Percentiles rank a stretch among this genome's conserved stretches.
Evolutionary conservation across 2,113 vertebrate genomes (phyloP).

Genomic region (Callipepla californica): DNA sequence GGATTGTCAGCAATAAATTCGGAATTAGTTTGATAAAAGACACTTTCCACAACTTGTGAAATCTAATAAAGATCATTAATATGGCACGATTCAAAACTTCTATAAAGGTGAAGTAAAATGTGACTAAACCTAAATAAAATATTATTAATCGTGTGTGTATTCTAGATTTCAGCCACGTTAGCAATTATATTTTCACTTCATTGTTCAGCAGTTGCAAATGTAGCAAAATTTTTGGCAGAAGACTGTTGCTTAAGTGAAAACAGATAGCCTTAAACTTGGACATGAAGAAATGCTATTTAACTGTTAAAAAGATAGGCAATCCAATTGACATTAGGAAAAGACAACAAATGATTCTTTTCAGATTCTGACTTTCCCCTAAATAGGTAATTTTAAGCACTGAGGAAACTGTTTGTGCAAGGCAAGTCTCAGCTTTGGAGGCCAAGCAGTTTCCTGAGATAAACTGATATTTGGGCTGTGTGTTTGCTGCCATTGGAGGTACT

Average conservation of each 20-base stretch:
- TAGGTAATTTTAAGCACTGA: background rate
- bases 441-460: background rate
- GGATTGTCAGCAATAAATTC: conserved; percentile 35
- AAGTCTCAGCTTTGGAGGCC: background rate
- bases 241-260: conserved; percentile 72
- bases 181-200: conserved; percentile 65
- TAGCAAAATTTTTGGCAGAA: conserved; percentile 68
- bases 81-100: conserved; percentile 55
- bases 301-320: conserved; percentile 45
- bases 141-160: conserved; percentile 57
- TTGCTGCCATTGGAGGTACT: background rate
- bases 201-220: conserved; percentile 73
- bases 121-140: conserved; percentile 64
- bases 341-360: conserved; percentile 25
- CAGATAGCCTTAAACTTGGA: conserved; percentile 63
- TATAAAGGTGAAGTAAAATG: conserved; percentile 66
- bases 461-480: background rate
- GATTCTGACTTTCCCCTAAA: conserved; percentile 32
- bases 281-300: conserved; percentile 60
- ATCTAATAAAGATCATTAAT: conserved; percentile 73
- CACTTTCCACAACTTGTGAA: conserved; percentile 57
- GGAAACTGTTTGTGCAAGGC: background rate
- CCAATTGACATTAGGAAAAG: conserved; percentile 13
- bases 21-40: conserved; percentile 51
- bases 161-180: conserved; percentile 36